phyloP scores from a whole-genome alignment of 2,113 vertebrate species.

The Anhinga rufa region DNA sequence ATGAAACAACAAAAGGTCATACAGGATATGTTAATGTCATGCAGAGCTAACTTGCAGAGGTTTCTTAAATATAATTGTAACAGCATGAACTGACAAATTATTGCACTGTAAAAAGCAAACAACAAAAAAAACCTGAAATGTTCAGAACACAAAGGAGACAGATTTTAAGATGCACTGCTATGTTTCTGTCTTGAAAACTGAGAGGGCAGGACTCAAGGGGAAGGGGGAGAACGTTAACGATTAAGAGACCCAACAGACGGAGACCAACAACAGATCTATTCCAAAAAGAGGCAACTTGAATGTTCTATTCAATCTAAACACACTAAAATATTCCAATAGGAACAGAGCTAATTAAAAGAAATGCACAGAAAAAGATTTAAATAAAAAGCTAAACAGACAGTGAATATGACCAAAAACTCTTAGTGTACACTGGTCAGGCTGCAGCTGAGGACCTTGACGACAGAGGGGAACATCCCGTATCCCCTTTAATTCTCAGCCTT shows the following conservation, averaged over 20 bases:
- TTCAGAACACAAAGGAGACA: background rate
- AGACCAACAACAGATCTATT: background rate
- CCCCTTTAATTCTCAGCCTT: background rate
- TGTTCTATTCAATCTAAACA: background rate
- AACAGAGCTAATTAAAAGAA: background rate
- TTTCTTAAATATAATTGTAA: background rate
- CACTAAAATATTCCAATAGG: background rate
- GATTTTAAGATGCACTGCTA: background rate
- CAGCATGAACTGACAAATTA: background rate
- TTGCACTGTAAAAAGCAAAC: background rate
- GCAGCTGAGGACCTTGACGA: background rate
- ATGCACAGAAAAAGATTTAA: background rate
- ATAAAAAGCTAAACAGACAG: background rate
- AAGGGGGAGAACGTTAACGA: background rate
- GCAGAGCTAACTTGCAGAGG: background rate
- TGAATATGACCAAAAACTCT: background rate
- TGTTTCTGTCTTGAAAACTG: background rate
- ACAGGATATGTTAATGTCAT: background rate
- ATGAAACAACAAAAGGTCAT: background rate
- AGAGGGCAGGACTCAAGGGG: background rate
- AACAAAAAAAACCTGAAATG: background rate
- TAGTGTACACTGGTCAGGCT: background rate
- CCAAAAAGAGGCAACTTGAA: background rate
- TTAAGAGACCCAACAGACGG: accelerated
- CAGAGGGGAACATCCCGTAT: background rate